Percentiles rank a stretch among this genome's conserved stretches.
These are phyloP conservation scores for Hipposideros larvatus DNA, from an alignment of 2,797 vertebrate species.

Conservation along the genomic window DNA sequence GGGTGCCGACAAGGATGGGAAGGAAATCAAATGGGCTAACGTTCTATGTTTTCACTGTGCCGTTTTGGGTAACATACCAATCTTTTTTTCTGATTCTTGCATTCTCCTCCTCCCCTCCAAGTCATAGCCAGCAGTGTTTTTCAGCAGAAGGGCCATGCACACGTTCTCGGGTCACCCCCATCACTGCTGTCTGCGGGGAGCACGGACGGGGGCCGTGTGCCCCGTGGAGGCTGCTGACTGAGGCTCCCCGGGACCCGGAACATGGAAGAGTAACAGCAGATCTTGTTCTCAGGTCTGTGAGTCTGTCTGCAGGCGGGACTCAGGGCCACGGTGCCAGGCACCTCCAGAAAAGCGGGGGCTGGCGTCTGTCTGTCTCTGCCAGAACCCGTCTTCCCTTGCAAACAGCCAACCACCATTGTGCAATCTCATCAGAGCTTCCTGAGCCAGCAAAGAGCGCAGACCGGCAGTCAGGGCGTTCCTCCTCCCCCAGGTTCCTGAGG, in stretches of 20 bases:
- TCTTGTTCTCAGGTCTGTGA: not conserved
- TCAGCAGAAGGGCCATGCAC: fast-evolving
- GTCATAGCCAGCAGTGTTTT: not conserved
- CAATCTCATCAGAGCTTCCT: no score
- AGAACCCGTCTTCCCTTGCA: not conserved
- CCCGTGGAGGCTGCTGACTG: fast-evolving
- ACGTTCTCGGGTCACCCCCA: no score
- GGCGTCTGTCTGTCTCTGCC: fast-evolving
- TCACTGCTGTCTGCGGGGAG: fast-evolving
- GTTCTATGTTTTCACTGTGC: no score
- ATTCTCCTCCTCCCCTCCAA: no score
- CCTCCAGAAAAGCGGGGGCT: fast-evolving
- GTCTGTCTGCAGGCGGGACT: not conserved
- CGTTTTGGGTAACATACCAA: no score
- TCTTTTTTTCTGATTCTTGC: no score
- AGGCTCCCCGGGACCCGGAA: no score
- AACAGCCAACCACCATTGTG: not conserved
- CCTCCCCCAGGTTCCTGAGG: no score
- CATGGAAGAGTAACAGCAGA: no score
- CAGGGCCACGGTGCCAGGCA: not conserved
- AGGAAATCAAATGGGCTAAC: no score
- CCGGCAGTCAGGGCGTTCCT: fast-evolving
- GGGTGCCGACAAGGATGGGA: no score
- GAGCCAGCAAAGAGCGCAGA: not conserved
- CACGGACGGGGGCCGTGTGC: fast-evolving